Percentiles rank a stretch among this genome's conserved stretches.
phyloP scores from a whole-genome alignment of 35 echinoderm and acorn worm species.

The Amphiura filiformis region DNA sequence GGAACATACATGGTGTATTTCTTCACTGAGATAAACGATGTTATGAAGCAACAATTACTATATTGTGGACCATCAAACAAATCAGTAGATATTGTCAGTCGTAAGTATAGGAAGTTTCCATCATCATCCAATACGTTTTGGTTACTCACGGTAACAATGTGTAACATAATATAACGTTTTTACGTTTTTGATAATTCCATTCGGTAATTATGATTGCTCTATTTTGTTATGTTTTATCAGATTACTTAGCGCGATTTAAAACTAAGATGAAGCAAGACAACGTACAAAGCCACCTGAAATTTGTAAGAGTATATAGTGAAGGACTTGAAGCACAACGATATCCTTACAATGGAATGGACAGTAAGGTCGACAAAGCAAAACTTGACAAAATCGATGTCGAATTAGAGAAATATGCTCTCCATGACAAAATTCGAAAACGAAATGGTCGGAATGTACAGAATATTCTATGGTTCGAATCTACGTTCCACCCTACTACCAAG shows the following conservation, averaged over 20 bases:
- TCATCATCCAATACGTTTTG: background rate
- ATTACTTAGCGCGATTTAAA: constrained; percentile 56
- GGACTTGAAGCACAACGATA: constrained; percentile 52
- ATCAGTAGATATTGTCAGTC: constrained; percentile 63
- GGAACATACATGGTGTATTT: constrained; percentile 53
- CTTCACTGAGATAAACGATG: constrained; percentile 49
- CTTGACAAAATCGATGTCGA: constrained; percentile 36
- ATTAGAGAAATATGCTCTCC: constrained; percentile 34
- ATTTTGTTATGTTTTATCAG: constrained; percentile 1
- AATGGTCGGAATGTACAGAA: background rate
- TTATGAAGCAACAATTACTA: constrained; percentile 42
- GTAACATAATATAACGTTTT: background rate
- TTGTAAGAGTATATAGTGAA: constrained; percentile 78
- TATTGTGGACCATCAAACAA: constrained; percentile 92
- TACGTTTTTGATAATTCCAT: background rate
- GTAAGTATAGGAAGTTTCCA: constrained; percentile 30
- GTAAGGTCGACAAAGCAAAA: constrained; percentile 17
- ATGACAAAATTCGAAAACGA: constrained; percentile 28
- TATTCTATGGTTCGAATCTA: constrained; percentile 9
- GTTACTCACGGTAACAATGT: background rate
- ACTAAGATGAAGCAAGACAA: background rate
- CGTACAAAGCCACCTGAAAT: too few relatives aligned
- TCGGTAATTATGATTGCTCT: background rate
- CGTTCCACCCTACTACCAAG: background rate
- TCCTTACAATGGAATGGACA: constrained; percentile 49